phyloP scores from a whole-genome alignment of 2,888 invertebrate species.

The Thereva unica region DNA sequence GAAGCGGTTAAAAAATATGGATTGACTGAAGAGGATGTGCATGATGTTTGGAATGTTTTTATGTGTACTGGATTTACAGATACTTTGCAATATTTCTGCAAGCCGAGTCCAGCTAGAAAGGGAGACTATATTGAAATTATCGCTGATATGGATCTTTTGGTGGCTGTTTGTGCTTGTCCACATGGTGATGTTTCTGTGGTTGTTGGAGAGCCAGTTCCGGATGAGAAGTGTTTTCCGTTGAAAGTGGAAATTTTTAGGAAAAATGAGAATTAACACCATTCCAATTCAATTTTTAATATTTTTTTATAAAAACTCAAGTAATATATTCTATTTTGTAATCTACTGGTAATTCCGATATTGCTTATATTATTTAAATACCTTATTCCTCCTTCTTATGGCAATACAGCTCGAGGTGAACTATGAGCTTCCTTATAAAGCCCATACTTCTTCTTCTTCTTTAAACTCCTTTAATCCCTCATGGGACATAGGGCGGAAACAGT shows the following conservation, averaged over 20 bases:
- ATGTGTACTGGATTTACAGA: conserved; percentile 61
- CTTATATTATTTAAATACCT: no score
- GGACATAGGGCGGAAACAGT: no score
- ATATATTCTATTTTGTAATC: no score
- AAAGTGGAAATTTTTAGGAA: conserved; percentile 56
- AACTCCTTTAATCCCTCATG: no score
- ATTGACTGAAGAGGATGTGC: conserved; percentile 58
- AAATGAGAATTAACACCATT: conserved; percentile 39
- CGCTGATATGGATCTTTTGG: conserved; percentile 60
- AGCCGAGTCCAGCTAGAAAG: conserved; percentile 58
- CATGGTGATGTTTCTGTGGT: conserved; percentile 59
- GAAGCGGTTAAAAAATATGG: conserved; percentile 56
- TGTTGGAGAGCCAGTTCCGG: conserved; percentile 57
- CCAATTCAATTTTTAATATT: no score
- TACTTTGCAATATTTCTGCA: conserved; percentile 60
- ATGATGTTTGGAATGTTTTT: conserved; percentile 62
- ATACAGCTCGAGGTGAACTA: no score
- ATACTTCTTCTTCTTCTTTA: no score
- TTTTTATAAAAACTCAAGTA: no score
- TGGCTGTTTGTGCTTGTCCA: conserved; percentile 59
- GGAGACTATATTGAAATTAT: conserved; percentile 61
- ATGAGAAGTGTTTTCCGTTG: conserved; percentile 56
- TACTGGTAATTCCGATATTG: no score
- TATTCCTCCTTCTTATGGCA: no score
- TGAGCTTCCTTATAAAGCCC: no score